phyloP scores from a whole-genome alignment of 2,888 invertebrate genomes.

The Hyposoter dolosus region DNA sequence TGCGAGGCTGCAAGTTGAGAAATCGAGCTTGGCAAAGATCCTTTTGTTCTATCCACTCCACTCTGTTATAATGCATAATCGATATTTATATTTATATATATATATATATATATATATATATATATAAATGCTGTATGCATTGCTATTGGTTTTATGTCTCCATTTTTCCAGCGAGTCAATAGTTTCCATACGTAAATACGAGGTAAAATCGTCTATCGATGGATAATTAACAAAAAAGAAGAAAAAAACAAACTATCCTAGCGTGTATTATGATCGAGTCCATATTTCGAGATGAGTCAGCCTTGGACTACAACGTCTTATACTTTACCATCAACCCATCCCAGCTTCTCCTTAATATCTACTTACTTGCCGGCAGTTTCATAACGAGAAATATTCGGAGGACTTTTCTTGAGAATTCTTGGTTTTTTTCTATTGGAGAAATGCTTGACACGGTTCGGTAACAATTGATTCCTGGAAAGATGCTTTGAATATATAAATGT shows the following conservation, averaged over 20 bases:
- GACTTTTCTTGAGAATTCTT: too few relatives aligned
- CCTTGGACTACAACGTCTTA: constrained; percentile 24
- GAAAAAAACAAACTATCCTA: constrained; percentile 10
- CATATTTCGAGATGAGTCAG: constrained; percentile 25
- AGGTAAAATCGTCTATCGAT: constrained; percentile 68
- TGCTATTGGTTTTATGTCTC: constrained; percentile 14
- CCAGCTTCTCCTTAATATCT: background rate
- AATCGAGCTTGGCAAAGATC: constrained; percentile 57
- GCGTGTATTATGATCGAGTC: background rate
- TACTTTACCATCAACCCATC: background rate
- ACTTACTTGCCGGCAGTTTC: too few relatives aligned
- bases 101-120: constrained; percentile 27
- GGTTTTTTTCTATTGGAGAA: too few relatives aligned
- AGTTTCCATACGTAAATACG: constrained; percentile 78
- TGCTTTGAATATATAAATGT: too few relatives aligned
- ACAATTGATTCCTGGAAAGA: too few relatives aligned
- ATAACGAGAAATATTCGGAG: too few relatives aligned
- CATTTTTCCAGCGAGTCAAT: constrained; percentile 63
- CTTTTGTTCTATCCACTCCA: constrained; percentile 53
- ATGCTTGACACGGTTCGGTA: too few relatives aligned
- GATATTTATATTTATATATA: constrained; percentile 18
- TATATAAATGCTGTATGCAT: background rate
- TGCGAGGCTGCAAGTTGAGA: constrained; percentile 32
- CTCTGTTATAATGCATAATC: constrained; percentile 39
- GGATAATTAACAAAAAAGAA: constrained; percentile 35